Conservation (phyloP, 53 echinoderm and acorn worm species). For the Henricia sp. region DNA sequence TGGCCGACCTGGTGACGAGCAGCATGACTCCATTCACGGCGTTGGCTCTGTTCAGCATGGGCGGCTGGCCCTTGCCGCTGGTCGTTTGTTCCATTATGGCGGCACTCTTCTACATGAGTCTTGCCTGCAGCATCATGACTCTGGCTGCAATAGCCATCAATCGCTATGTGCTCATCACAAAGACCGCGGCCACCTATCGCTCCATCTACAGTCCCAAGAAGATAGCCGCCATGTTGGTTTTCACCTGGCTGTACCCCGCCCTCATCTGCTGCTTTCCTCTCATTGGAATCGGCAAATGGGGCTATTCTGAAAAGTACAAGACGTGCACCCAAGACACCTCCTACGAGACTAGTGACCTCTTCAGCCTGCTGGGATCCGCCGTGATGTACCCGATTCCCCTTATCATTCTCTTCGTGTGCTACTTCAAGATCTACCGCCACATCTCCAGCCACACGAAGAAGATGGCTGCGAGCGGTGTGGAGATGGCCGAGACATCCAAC, state of each 20-base stretch:
- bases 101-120: slow-evolving; percentile 30
- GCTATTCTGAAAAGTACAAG: slow-evolving; percentile 70
- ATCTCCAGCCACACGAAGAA: slow-evolving; percentile 59
- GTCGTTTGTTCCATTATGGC: slow-evolving; percentile 48
- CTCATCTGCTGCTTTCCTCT: slow-evolving; percentile 28
- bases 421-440: slow-evolving; percentile 66
- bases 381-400: slow-evolving; percentile 58
- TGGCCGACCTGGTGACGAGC: slow-evolving; percentile 61
- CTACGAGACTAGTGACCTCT: slow-evolving; percentile 39
- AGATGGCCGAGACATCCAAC: neutral
- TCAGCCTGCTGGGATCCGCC: slow-evolving; percentile 55
- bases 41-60: slow-evolving; percentile 52
- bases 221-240: slow-evolving; percentile 59
- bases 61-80: slow-evolving; percentile 69
- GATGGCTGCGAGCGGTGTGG: neutral
- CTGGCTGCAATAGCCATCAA: slow-evolving; percentile 70
- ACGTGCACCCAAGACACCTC: slow-evolving; percentile 67
- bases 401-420: slow-evolving; percentile 52
- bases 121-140: slow-evolving; percentile 65
- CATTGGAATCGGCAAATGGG: slow-evolving; percentile 64
- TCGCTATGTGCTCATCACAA: slow-evolving; percentile 70
- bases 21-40: slow-evolving; percentile 52
- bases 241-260: slow-evolving; percentile 61
- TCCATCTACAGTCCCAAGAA: slow-evolving; percentile 64
- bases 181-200: slow-evolving; percentile 35